phyloP scores from a whole-genome alignment of 2,113 vertebrate genomes.

The Cathartes aura region DNA sequence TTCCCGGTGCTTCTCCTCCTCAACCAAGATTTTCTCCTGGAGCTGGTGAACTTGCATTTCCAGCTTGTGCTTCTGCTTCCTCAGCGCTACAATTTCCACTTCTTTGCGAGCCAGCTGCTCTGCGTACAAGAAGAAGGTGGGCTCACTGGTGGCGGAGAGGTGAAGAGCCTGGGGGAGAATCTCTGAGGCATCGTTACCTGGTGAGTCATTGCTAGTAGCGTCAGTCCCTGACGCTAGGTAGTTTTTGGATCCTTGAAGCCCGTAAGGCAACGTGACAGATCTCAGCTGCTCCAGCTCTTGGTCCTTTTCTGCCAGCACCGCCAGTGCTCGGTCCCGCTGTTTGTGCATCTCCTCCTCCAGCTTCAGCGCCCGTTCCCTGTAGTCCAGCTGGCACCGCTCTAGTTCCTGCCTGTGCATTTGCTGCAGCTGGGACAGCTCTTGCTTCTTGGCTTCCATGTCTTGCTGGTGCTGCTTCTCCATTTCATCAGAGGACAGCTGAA shows the following conservation, averaged over 20 bases:
- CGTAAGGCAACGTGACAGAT: not conserved
- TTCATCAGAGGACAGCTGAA: conserved; percentile 86
- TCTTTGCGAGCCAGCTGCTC: conserved; percentile 93
- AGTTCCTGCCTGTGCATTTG: conserved; percentile 85
- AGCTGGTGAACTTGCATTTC: conserved; percentile 84
- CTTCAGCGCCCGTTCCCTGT: conserved; percentile 80
- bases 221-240: not conserved
- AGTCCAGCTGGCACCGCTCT: conserved; percentile 77
- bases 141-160: conserved; percentile 70
- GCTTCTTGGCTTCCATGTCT: conserved; percentile 77
- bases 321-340: conserved; percentile 89
- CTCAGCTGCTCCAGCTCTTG: conserved; percentile 88
- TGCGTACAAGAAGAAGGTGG: conserved; percentile 89
- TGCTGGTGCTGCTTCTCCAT: conserved; percentile 72
- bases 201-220: accelerated
- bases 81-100: conserved; percentile 80
- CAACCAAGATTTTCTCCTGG: conserved; percentile 77
- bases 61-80: conserved; percentile 85
- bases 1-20: conserved; percentile 81
- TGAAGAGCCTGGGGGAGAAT: conserved; percentile 78
- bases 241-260: conserved; percentile 28
- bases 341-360: conserved; percentile 94
- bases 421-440: conserved; percentile 74
- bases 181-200: not conserved
- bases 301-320: conserved; percentile 91